Evolutionary conservation across 1,140 invertebrate genomes (phyloP).

Genomic region (Trichoplusia ni): DNA sequence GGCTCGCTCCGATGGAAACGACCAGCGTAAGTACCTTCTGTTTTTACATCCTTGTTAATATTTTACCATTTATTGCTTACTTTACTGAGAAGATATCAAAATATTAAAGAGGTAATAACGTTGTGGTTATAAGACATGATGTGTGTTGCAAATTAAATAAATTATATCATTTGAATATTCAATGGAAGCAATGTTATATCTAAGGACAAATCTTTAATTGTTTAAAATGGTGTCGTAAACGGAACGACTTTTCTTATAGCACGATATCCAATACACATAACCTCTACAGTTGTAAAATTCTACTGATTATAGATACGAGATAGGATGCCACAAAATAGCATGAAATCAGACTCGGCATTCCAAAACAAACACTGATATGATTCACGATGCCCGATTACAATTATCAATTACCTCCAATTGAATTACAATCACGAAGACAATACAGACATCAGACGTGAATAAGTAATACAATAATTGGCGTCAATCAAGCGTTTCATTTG

Average conservation of each 20-base stretch:
- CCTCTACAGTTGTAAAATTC: no score
- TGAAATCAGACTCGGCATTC: neutral
- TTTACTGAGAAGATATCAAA: conserved; percentile 1
- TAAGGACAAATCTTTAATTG: no score
- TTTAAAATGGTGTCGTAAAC: no score
- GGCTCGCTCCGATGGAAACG: conserved; percentile 76
- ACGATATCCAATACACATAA: no score
- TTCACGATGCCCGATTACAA: conserved; percentile 24
- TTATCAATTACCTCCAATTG: conserved; percentile 27
- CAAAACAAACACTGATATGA: conserved; percentile 6
- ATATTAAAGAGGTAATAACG: neutral
- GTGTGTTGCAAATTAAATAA: no score
- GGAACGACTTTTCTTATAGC: no score
- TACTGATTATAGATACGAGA: no score
- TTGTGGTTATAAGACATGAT: no score
- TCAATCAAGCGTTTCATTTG: conserved; percentile 10
- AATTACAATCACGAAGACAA: neutral
- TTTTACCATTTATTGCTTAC: neutral
- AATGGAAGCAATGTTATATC: no score
- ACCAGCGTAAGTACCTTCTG: conserved; percentile 76
- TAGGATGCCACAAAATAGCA: neutral
- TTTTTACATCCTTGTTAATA: conserved; percentile 10
- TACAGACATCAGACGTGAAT: conserved; percentile 14
- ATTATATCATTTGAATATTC: no score
- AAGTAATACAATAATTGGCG: conserved; percentile 11